A percentile compares a stretch with the other conserved stretches of the same genome.
These are phyloP conservation scores for Phanerotoma sp. DNA, from an alignment of 2,888 invertebrate genomes.

Conservation along the genomic window DNA sequence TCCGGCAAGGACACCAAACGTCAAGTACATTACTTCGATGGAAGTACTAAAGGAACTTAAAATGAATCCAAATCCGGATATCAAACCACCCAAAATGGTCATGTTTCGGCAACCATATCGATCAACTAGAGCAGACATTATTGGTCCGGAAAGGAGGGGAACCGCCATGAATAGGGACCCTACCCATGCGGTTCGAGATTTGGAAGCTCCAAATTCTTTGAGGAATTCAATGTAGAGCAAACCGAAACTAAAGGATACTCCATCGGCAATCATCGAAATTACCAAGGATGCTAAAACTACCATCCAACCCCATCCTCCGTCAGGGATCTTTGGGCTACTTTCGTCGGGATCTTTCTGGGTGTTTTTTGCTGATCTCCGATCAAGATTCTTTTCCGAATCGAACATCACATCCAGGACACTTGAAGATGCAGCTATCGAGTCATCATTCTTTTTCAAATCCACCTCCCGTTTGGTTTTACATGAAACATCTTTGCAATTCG, in stretches of 20 bases:
- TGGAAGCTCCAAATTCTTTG: conserved; percentile 76
- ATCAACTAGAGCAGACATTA: conserved; percentile 83
- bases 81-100: conserved; percentile 73
- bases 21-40: conserved; percentile 78
- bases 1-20: conserved; percentile 83
- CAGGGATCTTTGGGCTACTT: conserved; percentile 65
- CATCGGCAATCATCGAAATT: conserved; percentile 89
- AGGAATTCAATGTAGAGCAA: conserved; percentile 82
- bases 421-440: background rate
- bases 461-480: conserved; percentile 21
- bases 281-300: conserved; percentile 84
- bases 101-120: conserved; percentile 80
- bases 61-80: conserved; percentile 75
- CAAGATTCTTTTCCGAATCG: background rate
- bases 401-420: background rate
- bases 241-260: conserved; percentile 91
- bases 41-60: conserved; percentile 71
- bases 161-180: conserved; percentile 88
- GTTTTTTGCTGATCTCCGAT: background rate
- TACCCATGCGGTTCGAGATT: conserved; percentile 86
- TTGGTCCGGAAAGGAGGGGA: conserved; percentile 80
- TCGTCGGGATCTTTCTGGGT: background rate
- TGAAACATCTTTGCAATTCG: background rate
- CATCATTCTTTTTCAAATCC: conserved; percentile 40
- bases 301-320: conserved; percentile 89